Conservation (phyloP, 2,113 vertebrate species). For the Xenopus tropicalis region DNA sequence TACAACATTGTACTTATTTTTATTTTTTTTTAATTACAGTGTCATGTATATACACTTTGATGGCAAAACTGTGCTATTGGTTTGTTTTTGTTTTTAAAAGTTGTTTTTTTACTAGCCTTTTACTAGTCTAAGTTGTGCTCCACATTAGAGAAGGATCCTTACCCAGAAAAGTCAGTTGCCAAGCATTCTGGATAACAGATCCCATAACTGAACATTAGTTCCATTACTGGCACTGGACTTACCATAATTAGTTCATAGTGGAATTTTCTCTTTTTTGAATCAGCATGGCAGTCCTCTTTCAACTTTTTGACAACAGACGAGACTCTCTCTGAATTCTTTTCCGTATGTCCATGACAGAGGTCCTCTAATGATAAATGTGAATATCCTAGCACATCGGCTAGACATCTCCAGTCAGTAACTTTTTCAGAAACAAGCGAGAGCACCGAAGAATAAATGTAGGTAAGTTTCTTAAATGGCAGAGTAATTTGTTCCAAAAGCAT, state of each 20-base stretch:
- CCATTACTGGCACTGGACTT: slow-evolving; percentile 52
- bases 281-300: slow-evolving; percentile 89
- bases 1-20: too few relatives aligned
- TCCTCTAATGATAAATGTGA: slow-evolving; percentile 66
- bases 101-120: too few relatives aligned
- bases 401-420: slow-evolving; percentile 78
- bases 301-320: slow-evolving; percentile 83
- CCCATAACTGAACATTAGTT: too few relatives aligned
- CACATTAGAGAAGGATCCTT: too few relatives aligned
- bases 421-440: slow-evolving; percentile 83
- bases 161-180: too few relatives aligned
- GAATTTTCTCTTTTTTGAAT: slow-evolving; percentile 78
- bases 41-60: too few relatives aligned
- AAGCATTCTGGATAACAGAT: too few relatives aligned
- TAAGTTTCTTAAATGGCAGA: slow-evolving; percentile 86
- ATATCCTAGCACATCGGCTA: slow-evolving; percentile 83
- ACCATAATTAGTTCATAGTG: slow-evolving; percentile 87
- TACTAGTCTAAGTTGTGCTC: too few relatives aligned
- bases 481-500: slow-evolving; percentile 82
- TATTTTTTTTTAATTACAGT: too few relatives aligned
- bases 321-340: slow-evolving; percentile 84
- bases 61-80: too few relatives aligned
- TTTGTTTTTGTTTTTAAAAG: too few relatives aligned
- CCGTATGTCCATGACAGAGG: slow-evolving; percentile 61
- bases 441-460: slow-evolving; percentile 91